Evolutionary conservation across 2,113 vertebrate species (phyloP).

Genomic region (Empidonax alnorum): DNA sequence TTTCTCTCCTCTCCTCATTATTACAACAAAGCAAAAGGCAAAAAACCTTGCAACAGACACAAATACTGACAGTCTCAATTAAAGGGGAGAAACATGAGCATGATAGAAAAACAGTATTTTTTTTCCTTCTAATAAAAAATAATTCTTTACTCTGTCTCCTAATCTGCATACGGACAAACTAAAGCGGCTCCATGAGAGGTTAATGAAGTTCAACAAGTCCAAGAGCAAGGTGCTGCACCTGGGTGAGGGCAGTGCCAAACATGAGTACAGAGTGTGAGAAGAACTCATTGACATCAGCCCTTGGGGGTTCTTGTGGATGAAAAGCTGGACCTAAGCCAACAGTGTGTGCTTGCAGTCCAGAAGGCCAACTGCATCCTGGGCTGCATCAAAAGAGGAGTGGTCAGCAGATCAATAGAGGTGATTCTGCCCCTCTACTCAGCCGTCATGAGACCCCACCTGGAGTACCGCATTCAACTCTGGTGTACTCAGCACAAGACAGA

Average conservation of each 20-base stretch:
- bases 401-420: not conserved
- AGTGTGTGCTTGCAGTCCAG: not conserved
- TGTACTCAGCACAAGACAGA: not conserved
- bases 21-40: not conserved
- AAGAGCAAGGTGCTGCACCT: not conserved
- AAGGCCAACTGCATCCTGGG: not conserved
- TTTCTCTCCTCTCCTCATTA: slow-evolving; percentile 11
- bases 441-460: not conserved
- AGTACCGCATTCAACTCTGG: not conserved
- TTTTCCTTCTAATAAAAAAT: not conserved
- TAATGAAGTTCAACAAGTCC: not conserved
- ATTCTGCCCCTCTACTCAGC: not conserved
- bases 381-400: not conserved
- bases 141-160: not conserved
- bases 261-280: not conserved
- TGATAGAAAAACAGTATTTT: not conserved
- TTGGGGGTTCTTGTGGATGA: not conserved
- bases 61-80: not conserved
- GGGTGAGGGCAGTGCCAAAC: not conserved
- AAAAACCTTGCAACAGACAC: not conserved
- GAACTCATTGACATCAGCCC: not conserved
- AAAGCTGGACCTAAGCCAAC: not conserved
- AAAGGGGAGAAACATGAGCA: not conserved
- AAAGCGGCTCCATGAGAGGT: not conserved
- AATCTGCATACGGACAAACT: not conserved